Evolutionary conservation across 2,113 vertebrate species (phyloP).

Genomic region (Callopanchax toddi): DNA sequence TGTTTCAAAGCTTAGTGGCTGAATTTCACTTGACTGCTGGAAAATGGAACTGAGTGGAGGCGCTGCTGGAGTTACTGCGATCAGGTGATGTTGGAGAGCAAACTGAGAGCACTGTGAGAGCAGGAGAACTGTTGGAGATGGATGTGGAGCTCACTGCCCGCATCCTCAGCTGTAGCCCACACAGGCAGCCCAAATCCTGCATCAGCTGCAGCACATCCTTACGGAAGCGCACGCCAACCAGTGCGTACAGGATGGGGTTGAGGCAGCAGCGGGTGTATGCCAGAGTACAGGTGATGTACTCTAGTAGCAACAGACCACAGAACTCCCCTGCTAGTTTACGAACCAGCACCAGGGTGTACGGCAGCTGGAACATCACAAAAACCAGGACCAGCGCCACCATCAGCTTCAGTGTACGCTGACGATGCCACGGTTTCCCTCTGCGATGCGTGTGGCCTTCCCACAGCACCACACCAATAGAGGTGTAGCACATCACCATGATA

Average conservation of each 20-base stretch:
- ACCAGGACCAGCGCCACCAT: conserved; percentile 87
- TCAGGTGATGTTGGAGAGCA: conserved; percentile 9
- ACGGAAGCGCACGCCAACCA: conserved; percentile 90
- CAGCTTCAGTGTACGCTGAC: conserved; percentile 86
- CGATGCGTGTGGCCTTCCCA: conserved; percentile 62
- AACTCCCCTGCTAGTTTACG: conserved; percentile 75
- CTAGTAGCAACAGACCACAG: conserved; percentile 77
- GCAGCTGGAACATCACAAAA: conserved; percentile 89
- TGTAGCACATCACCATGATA: conserved; percentile 87
- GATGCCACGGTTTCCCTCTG: conserved; percentile 71
- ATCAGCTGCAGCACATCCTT: conserved; percentile 82
- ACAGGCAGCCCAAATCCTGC: conserved; percentile 55
- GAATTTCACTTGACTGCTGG: not conserved
- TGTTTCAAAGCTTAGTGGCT: not conserved
- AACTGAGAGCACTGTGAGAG: conserved; percentile 10
- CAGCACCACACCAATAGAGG: conserved; percentile 80
- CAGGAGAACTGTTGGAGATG: conserved; percentile 38
- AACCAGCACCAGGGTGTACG: conserved; percentile 85
- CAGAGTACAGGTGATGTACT: conserved; percentile 86
- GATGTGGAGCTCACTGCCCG: conserved; percentile 30
- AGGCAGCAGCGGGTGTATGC: conserved; percentile 91
- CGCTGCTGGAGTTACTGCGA: conserved; percentile 1
- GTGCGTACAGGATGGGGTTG: conserved; percentile 91
- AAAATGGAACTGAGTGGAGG: conserved; percentile 22
- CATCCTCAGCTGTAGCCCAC: fast-evolving